phyloP scores from a whole-genome alignment of 2,113 vertebrate genomes.

The Cinclus mexicanus region DNA sequence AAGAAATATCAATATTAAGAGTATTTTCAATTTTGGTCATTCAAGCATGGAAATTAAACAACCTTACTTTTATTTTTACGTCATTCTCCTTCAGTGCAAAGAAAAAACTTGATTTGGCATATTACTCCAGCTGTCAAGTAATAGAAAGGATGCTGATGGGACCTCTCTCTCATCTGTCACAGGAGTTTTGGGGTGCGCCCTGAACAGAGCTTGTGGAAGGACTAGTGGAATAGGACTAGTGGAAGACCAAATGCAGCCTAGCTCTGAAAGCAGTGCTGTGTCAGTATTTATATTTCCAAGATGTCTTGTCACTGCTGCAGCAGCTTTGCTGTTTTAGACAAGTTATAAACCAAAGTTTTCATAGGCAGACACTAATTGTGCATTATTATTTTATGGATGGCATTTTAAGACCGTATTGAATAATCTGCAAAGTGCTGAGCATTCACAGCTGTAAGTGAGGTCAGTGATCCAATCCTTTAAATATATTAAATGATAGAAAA shows the following conservation, averaged over 20 bases:
- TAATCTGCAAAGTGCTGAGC: background rate
- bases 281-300: background rate
- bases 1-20: background rate
- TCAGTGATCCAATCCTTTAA: background rate
- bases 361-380: background rate
- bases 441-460: background rate
- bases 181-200: background rate
- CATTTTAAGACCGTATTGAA: background rate
- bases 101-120: background rate
- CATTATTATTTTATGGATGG: background rate
- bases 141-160: rapidly evolving
- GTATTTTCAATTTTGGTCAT: background rate
- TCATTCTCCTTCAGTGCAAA: background rate
- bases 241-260: background rate
- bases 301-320: background rate
- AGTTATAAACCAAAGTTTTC: background rate
- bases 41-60: background rate
- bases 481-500: background rate
- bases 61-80: background rate
- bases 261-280: background rate
- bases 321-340: background rate
- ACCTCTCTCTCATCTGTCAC: background rate
- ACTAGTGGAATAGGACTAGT: background rate
- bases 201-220: background rate
- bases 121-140: background rate